Evolutionary conservation across 2,113 vertebrate species (phyloP), one percentile per base, ranked within the genome.

Genomic region (Pangasianodon hypophthalmus): DNA sequence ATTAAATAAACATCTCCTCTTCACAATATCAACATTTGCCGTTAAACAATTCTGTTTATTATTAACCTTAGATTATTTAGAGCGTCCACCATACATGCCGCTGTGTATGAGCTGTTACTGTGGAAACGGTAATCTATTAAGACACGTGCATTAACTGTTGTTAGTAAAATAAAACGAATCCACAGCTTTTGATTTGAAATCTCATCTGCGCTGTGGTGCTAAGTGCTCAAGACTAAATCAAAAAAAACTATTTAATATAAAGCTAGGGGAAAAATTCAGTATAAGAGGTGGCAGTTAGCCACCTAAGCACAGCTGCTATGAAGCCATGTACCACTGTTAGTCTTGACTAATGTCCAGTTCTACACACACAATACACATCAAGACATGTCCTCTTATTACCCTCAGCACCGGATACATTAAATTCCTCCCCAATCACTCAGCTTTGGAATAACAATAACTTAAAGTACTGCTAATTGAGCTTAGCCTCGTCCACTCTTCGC

Each of bases 361-460:
- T 37, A 50, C n/a, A 37, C 77, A 80, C 44, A n/a, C 60, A 14
- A 13, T 60, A 41, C 29, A 52, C 48, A 50, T 54, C 21, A 67
- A 90, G 82, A 84, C 93, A 91, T 92, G 88, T 94, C 93, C 91
- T 95, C 92, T 91, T 92, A 95, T 95, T 94, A 95, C 93, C 93
- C 92, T 94, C 93, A 94, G 92, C 93, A 94, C 93, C 91, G 93
- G 93, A 95, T 94, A 92, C 94, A 93, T 92, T 94, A 93, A 95
- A 95, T 94, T 95, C 92, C 94, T 94, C 92, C 94, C 94, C 95
- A 94, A 95, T 96, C 94, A 95, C 94, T 94, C 94, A 94, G 95
- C 94, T 95, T 95, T 95, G 89, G 77, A 96, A 96, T 96, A 96
- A 96, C 95, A 96, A 96, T 96, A 94, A 94, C 93, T 94, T 95